Base-by-base conservation (phyloP, 2,888 invertebrate species). In the Ophion costatus region DNA sequence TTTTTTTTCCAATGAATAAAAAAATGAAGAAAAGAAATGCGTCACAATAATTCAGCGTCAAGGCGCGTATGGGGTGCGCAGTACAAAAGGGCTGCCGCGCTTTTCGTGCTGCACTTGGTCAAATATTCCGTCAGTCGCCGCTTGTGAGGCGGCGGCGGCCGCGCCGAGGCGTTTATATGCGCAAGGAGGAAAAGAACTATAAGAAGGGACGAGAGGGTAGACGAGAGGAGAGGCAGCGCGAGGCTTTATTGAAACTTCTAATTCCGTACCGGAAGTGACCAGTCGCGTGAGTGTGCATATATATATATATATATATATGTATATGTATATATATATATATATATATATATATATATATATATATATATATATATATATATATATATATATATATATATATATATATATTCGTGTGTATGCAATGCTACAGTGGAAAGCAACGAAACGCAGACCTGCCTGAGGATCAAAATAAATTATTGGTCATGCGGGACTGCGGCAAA, bases 181-280 rank as follows among this genome's bases (percentile, higher is more conserved):
- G 29, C 51, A 69, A 38, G 57, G 76, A 64, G 33, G 75, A 64
- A 33, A 69, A 64, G 24, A 80, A 64, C 64, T 11, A 45, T 33
- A 45, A 42, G 59, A 59, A 45, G 9, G 24, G 57, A 45, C 56
- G 73, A 61, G 61, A 22, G 61, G 67, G 61, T 11, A 80, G 74
- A 51, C 61, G 79, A 63, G 79, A 74, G 38, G 38, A 38, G 38
- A 38, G 38, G 38, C 38, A 71, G 66, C 57, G 57, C 61, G 80
- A 64, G 59, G 73, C 69, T 71, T 91, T 92, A 92, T 93, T 91
- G 90, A 91, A 90, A 89, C 89, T 91, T 92, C 92, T 92, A 92
- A 92, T 92, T 92, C 88, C 89, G 89, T 90, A 90, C 89, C 92
- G 92, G 92, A 92, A 92, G 91, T 90, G 91, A 89, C 89, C 91